Percentiles rank a stretch among this genome's conserved stretches.
These are phyloP conservation scores for Larimichthys polyactis DNA, from an alignment of 2,113 vertebrate species.

Conservation along the genomic window DNA sequence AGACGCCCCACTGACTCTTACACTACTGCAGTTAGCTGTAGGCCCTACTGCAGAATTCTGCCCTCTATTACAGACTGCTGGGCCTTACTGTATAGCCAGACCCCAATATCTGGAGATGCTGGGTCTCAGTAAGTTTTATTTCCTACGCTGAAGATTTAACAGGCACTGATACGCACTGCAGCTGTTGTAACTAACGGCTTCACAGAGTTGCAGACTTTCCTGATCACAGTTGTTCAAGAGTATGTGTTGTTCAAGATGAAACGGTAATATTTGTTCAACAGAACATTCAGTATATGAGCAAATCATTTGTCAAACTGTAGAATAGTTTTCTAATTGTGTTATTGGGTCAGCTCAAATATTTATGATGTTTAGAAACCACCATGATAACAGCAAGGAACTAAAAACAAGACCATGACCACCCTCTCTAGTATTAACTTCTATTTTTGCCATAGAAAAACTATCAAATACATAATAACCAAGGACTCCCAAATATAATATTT, in stretches of 20 bases:
- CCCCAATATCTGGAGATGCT: conserved; percentile 2
- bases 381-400: background rate
- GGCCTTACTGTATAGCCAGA: conserved; percentile 39
- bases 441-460: background rate
- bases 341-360: too few relatives aligned
- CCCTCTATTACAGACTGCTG: conserved; percentile 51
- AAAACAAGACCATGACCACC: background rate
- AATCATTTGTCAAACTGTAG: background rate
- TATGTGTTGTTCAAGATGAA: background rate
- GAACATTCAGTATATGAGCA: background rate
- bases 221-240: background rate
- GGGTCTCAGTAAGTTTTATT: conserved; percentile 7
- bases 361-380: background rate
- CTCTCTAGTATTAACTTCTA: background rate
- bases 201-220: background rate
- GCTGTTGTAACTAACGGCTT: background rate
- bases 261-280: background rate
- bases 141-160: background rate
- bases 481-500: background rate
- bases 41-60: conserved; percentile 71
- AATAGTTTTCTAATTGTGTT: background rate
- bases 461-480: background rate
- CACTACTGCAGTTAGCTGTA: conserved; percentile 71
- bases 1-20: conserved; percentile 75
- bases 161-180: background rate